Evolutionary conservation across 2,888 invertebrate species (phyloP), one percentile per base, ranked within the genome.

Genomic region (Drosophila multiciliata): DNA sequence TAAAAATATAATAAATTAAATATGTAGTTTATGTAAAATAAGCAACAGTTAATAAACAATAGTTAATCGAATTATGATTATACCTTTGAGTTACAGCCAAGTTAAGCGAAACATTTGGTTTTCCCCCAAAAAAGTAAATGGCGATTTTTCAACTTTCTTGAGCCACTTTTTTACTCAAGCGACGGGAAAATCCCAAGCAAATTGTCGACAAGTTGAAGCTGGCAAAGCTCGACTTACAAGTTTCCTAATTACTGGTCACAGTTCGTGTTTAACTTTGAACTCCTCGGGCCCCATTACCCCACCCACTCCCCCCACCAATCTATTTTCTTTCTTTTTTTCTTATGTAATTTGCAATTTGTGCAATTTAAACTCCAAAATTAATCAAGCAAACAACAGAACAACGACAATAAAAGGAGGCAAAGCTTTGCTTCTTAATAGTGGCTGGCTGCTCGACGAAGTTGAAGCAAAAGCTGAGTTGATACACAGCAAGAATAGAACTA

Each of bases 241-340:
- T 73, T 73, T 67, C 55, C 73, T 77, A 84, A 84, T 81, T 80
- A 81, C 65, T 55, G 74, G 63, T 50, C 68, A 61, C 61, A 77
- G 59, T 73, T 73, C 36, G 36, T 33, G 17, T 33, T 52, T 20
- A 15, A n/a, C 36, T n/a, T 9, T 4, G 26, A 1, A 3, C 20
- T 23, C 8, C 15, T 9, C 17, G 5, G 5, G 29, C 5, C 29
- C 6, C 29, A 29, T 1, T 29, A 17, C 17, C 1, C 49, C 6
- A 6, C 29, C 1, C 29, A 29, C 29, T 3, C 1, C 38, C 17
- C 1, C 49, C 23, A 29, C 38, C 12, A 15, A 9, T 60, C 33
- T 40, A n/a, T 9, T 48, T 35, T 45, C 20, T 3, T 5, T 0
- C 1, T 12, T 1, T 12, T 20, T 7, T 20, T 20, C 12, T 36